Base-by-base conservation (phyloP, 2,888 invertebrate genomes). In the Eristalinus aeneus region DNA sequence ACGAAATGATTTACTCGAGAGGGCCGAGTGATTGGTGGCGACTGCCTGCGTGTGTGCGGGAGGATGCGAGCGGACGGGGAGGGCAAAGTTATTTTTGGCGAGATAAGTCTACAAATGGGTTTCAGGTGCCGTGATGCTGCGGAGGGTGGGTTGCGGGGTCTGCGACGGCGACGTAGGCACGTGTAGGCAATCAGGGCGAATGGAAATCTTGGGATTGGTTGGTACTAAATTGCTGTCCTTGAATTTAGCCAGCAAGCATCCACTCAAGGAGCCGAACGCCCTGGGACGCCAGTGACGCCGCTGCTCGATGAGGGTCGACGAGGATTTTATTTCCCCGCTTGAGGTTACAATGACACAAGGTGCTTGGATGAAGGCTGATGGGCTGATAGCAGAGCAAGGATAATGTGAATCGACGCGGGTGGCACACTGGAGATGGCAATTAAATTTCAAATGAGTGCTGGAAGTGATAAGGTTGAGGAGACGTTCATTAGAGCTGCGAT, bases 171-270 rank as follows among this genome's bases (percentile, higher is more conserved):
- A 27, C 27, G 27, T 2, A 58, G 84, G 67, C 84, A 85, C 84
- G 84, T 85, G 84, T 75, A 76, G 27, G 75, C 84, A 76, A 85
- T 85, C 76, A 58, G 68, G 76, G 63, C 63, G 58, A 85, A 85
- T 76, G n/a, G 68, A 72, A 80, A 64, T 68, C 39, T 58, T 58
- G 84, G 75, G 58, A 84, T 68, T 80, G 34, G 46, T 71, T 71
- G n/a, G 58, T 69, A 69, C 39, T 74, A 63, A 73, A 58, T 9
- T 27, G 32, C 63, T 75, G 71, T 63, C 67, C 75, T 75, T 75
- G 75, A 75, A 46, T 46, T 5, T n/a, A 46, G 12, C 39, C 39
- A 46, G 39, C 39, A 12, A 1, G 6, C 39, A 46, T 20, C 16
- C 16, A 39, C 39, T 39, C n/a, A 6, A 39, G 39, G 5, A 12